These are phyloP conservation scores for Quiscalus mexicanus DNA, from an alignment of 2,113 vertebrate species.

Conservation along the genomic window DNA sequence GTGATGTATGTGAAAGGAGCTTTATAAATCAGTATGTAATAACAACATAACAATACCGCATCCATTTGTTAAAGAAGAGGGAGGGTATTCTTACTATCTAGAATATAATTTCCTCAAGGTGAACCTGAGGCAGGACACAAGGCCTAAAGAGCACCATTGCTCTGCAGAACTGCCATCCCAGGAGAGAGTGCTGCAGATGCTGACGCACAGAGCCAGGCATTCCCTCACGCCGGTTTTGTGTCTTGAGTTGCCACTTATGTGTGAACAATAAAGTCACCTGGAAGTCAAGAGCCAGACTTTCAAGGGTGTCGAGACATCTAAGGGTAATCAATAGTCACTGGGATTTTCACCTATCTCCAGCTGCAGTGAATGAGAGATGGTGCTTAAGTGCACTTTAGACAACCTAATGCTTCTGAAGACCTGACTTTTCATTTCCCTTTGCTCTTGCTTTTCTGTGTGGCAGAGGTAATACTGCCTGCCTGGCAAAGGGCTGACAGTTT, in stretches of 20 bases:
- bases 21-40: conserved; percentile 47
- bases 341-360: background rate
- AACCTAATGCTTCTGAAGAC: background rate
- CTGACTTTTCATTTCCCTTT: background rate
- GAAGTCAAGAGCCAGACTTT: conserved; percentile 8
- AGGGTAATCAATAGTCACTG: background rate
- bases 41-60: background rate
- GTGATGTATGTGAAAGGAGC: conserved; percentile 17
- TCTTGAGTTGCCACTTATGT: background rate
- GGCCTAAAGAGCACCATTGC: background rate
- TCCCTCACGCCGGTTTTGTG: background rate
- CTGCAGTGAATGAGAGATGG: background rate
- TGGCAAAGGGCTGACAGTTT: background rate
- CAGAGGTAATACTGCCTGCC: background rate
- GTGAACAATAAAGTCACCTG: background rate
- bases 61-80: conserved; percentile 26
- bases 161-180: background rate
- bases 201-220: background rate
- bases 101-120: conserved; percentile 5
- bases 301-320: background rate
- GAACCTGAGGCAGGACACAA: background rate
- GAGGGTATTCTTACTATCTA: background rate
- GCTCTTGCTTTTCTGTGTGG: background rate
- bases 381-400: background rate
- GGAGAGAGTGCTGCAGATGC: background rate